Conservation (phyloP, 2,113 vertebrate genomes). For the Calidris pugnax region DNA sequence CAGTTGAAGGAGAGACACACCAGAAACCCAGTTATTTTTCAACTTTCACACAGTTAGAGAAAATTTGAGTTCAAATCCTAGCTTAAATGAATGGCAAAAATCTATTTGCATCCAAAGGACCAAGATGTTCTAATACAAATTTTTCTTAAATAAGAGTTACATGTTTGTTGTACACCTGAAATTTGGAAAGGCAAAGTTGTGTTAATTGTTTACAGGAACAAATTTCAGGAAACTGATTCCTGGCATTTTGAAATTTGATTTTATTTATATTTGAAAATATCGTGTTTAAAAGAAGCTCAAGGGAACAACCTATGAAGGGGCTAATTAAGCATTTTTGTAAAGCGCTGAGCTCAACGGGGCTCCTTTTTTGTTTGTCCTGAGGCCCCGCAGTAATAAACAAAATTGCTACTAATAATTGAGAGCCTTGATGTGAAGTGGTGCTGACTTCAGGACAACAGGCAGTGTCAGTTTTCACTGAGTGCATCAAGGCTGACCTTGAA, state of each 20-base stretch:
- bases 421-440: neutral
- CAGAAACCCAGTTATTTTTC: neutral
- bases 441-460: neutral
- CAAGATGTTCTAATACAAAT: neutral
- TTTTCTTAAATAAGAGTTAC: neutral
- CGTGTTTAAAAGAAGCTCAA: constrained; percentile 4
- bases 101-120: neutral
- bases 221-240: neutral
- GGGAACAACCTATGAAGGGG: neutral
- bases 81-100: neutral
- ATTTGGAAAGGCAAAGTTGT: neutral
- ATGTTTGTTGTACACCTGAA: neutral
- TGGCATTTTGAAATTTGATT: constrained; percentile 11
- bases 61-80: neutral
- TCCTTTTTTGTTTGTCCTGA: constrained; percentile 9
- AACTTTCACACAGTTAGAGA: neutral
- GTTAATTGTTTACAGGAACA: neutral
- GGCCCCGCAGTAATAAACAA: constrained; percentile 1
- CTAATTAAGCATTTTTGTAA: neutral
- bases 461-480: constrained; percentile 53
- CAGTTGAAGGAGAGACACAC: neutral
- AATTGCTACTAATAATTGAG: constrained; percentile 3
- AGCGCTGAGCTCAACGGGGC: neutral
- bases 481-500: constrained; percentile 60
- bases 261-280: constrained; percentile 16